Evolutionary conservation across 2,888 invertebrate species (phyloP).

Genomic region (Corythucha ciliata): DNA sequence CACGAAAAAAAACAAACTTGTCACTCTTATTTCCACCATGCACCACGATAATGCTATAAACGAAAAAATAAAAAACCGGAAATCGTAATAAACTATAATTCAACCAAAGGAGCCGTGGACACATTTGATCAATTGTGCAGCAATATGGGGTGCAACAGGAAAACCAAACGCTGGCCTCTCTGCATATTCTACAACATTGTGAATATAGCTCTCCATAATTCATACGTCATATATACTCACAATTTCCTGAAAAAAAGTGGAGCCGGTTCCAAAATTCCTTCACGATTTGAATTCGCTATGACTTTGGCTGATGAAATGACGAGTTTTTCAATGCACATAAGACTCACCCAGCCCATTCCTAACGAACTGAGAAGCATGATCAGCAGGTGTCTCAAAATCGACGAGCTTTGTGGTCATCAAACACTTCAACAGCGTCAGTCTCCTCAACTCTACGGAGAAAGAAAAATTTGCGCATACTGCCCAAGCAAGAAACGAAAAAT

Average conservation of each 20-base stretch:
- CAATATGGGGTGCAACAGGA: constrained; percentile 31
- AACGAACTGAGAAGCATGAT: constrained; percentile 4
- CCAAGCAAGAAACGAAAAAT: constrained; percentile 13
- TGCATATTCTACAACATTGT: constrained; percentile 33
- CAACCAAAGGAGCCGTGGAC: constrained; percentile 36
- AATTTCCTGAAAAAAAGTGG: constrained; percentile 5
- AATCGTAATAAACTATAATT: constrained; percentile 35
- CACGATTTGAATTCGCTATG: constrained; percentile 16
- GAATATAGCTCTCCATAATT: constrained; percentile 35
- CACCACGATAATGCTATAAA: constrained; percentile 25
- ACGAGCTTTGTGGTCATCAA: too few relatives aligned
- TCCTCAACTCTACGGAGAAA: constrained; percentile 3
- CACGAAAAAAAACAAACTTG: constrained; percentile 23
- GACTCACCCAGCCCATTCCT: constrained; percentile 9
- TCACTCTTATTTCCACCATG: constrained; percentile 13
- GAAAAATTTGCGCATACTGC: constrained; percentile 9
- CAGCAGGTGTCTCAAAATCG: not conserved
- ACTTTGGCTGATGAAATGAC: constrained; percentile 11
- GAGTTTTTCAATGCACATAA: constrained; percentile 5
- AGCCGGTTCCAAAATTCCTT: not conserved
- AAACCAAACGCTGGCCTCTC: constrained; percentile 34
- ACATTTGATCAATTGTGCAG: constrained; percentile 35
- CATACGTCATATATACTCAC: constrained; percentile 21
- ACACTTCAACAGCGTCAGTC: not conserved
- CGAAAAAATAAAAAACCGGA: constrained; percentile 33